These are phyloP conservation scores for Danio jaintianensis DNA, from an alignment of 2,797 vertebrate species.

Conservation along the genomic window DNA sequence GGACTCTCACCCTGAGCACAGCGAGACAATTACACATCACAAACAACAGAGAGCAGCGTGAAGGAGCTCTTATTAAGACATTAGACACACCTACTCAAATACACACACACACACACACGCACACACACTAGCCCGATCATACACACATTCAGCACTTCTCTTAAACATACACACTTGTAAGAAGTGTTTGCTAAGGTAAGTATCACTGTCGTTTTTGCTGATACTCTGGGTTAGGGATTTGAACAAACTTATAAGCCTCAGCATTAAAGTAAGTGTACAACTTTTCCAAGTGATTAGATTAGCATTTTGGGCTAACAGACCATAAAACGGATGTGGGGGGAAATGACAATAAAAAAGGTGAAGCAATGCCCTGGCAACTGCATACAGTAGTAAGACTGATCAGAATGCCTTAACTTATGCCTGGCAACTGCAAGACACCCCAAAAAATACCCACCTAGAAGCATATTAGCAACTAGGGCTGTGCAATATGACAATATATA, in stretches of 20 bases:
- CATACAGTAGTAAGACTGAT: neutral
- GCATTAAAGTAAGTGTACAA: neutral
- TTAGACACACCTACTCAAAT: slow-evolving; percentile 46
- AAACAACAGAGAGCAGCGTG: slow-evolving; percentile 53
- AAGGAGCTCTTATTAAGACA: slow-evolving; percentile 51
- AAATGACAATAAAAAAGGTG: neutral
- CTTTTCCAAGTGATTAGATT: neutral
- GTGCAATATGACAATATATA: too few species aligned
- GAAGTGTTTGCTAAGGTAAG: neutral
- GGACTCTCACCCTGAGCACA: slow-evolving; percentile 46
- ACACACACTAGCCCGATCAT: neutral
- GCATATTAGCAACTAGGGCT: too few species aligned
- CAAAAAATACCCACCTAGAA: too few species aligned
- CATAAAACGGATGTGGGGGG: neutral
- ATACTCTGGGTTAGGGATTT: neutral
- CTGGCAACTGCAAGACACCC: too few species aligned
- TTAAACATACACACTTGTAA: slow-evolving; percentile 10
- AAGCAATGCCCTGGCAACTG: neutral
- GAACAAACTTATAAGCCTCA: neutral
- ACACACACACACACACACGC: slow-evolving; percentile 27
- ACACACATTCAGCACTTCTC: neutral
- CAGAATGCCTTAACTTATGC: too few species aligned
- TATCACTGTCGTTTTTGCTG: neutral
- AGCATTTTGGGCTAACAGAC: neutral
- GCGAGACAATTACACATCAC: slow-evolving; percentile 57